Evolutionary conservation across 2,113 vertebrate genomes (phyloP), one percentile per base, ranked within the genome.

Genomic region (Corynorhinus townsendii): DNA sequence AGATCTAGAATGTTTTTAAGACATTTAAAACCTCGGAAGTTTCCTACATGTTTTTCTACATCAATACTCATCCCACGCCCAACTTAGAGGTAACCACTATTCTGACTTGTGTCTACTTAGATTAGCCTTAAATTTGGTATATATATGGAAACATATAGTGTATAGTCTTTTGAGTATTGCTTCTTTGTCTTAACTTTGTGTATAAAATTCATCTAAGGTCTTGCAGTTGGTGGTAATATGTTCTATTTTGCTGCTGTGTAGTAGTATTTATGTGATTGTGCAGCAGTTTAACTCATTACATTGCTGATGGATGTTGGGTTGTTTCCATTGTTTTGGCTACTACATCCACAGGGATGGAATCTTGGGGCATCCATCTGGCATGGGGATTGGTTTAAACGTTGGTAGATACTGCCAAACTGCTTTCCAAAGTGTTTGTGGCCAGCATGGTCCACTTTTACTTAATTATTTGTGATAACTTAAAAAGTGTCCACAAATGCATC

Each of bases 391-490:
- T n/a, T 38, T 86, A 72, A 17, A 26, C 91, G 4, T 92, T 62
- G 35, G 43, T 43, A 49, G 68, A 22, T 43, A n/a, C 33, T 40
- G 33, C 20, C 12, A 7, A 56, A 47, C 33, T 66, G 0, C 94
- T 92, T 83, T 86, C 20, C n/a, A 43, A 56, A 94, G 72, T 20
- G 19, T 20, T 30, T 80, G 10, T 94, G 40, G 40, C 35, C 5
- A 30, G 11, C 5, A 20, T 2, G 2, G n/a, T 17, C 17, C 2
- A 17, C 2, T 94, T 92, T 47, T 86, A 75, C 52, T 89, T 76
- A 83, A 69, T 80, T 93, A 73, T 26, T 52, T 82, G 83, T 94
- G 89, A n/a, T 45, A 45, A 83, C 43, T 43, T 26, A 7, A 30
- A 89, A 95, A 76, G 45, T 88, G 52, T 86, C 35, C 10, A 52